Percentiles rank a stretch among this genome's conserved stretches.
Evolutionary conservation across 1,140 invertebrate species (phyloP).

Genomic region (Trachelipus rathkii): DNA sequence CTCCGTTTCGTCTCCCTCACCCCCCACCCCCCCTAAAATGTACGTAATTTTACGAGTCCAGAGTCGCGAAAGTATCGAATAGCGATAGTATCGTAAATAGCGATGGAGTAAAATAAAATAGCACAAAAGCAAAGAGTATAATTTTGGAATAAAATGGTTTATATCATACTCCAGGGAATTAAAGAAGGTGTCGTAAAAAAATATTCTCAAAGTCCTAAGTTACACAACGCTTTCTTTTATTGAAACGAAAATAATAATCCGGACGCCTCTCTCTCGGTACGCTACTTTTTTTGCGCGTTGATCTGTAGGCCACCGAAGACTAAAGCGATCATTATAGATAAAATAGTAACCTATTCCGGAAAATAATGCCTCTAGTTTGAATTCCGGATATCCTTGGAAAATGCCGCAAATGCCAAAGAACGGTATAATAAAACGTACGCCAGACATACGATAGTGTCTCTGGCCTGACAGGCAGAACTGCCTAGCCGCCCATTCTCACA

Average conservation of each 20-base stretch:
- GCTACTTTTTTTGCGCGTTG: neutral
- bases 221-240: neutral
- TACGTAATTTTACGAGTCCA: neutral
- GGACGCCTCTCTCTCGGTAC: neutral
- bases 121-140: neutral
- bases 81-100: no score
- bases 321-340: conserved; percentile 33
- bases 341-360: conserved; percentile 34
- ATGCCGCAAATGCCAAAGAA: conserved; percentile 45
- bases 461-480: conserved; percentile 43
- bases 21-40: neutral
- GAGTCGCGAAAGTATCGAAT: neutral
- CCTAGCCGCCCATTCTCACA: conserved; percentile 45
- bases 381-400: conserved; percentile 45
- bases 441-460: conserved; percentile 42
- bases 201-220: neutral
- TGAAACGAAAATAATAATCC: conserved; percentile 4
- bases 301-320: conserved; percentile 16
- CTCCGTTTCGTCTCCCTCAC: no score
- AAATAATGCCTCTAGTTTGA: conserved; percentile 34
- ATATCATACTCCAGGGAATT: conserved; percentile 2
- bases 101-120: neutral
- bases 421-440: conserved; percentile 44
- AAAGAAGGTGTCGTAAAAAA: neutral
- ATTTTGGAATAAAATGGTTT: neutral